Evolutionary conservation across 1,140 invertebrate species (phyloP).

Genomic region (Stegodyphus dumicola): DNA sequence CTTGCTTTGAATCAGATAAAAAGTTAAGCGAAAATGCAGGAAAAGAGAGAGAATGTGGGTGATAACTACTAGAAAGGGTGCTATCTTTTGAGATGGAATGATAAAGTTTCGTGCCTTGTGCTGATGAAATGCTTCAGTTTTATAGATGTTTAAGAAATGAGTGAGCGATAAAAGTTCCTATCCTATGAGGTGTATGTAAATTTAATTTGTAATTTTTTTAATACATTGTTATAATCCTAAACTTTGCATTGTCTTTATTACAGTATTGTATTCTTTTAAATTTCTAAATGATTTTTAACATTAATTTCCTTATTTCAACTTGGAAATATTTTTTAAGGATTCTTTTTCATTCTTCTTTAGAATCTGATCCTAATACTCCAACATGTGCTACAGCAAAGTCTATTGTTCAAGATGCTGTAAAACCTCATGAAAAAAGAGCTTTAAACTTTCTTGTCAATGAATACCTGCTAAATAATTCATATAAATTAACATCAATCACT

Average conservation of each 20-base stretch:
- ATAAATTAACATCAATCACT: conserved; percentile 90
- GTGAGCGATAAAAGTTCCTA: too few species aligned
- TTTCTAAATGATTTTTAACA: not conserved
- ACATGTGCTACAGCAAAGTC: conserved; percentile 67
- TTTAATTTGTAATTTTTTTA: too few species aligned
- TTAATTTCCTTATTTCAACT: not conserved
- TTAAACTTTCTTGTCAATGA: conserved; percentile 91
- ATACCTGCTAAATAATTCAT: conserved; percentile 82
- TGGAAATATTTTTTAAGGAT: not conserved
- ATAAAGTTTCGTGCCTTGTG: too few species aligned
- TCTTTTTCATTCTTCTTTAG: conserved; percentile 65
- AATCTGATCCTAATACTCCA: conserved; percentile 74
- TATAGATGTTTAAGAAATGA: too few species aligned
- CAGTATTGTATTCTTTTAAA: not conserved
- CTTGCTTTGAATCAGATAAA: too few species aligned
- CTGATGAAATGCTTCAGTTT: too few species aligned
- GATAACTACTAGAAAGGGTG: too few species aligned
- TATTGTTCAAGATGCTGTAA: conserved; percentile 73
- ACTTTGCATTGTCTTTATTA: not conserved
- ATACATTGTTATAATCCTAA: too few species aligned
- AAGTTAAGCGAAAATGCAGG: too few species aligned
- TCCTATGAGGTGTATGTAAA: too few species aligned
- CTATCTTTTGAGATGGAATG: too few species aligned
- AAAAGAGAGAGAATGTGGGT: too few species aligned
- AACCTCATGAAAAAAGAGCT: conserved; percentile 85